Percentiles rank a stretch among this genome's conserved stretches.
Conservation (phyloP, 2,888 invertebrate genomes). For the Agonopterix alstromeriana region DNA sequence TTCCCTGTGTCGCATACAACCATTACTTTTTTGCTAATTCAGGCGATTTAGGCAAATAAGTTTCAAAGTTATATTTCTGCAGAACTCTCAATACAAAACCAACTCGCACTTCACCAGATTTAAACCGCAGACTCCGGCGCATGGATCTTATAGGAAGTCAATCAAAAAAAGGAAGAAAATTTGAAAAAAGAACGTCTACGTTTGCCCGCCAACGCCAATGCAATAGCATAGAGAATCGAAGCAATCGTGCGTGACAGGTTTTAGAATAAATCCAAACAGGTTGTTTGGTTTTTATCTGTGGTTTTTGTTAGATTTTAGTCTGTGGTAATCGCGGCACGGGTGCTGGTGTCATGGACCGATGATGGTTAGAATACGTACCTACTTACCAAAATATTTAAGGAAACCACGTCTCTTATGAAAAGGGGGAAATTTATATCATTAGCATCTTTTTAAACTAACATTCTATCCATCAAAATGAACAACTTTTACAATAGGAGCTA, state of each 20-base stretch:
- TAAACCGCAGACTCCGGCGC: constrained; percentile 27
- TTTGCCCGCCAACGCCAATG: constrained; percentile 17
- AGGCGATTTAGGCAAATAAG: no score
- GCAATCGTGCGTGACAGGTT: constrained; percentile 28
- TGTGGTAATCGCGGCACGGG: constrained; percentile 22
- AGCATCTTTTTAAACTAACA: no score
- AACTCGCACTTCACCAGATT: constrained; percentile 9
- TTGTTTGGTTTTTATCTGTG: constrained; percentile 19
- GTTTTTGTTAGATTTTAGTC: constrained; percentile 12
- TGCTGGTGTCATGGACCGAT: constrained; percentile 19
- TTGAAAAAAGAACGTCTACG: constrained; percentile 13
- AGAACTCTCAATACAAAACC: neutral
- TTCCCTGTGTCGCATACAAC: no score
- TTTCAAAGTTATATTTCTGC: neutral
- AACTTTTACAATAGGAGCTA: no score
- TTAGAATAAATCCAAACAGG: constrained; percentile 29
- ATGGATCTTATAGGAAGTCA: constrained; percentile 19
- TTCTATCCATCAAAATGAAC: no score
- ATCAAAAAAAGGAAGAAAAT: constrained; percentile 15
- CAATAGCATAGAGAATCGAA: constrained; percentile 23
- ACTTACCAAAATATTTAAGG: no score
- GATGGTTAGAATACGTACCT: neutral
- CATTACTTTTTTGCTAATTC: no score
- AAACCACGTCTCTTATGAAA: no score
- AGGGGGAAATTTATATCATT: no score